Base-by-base conservation (phyloP, 2,888 invertebrate species). In the Thymelicus sylvestris region DNA sequence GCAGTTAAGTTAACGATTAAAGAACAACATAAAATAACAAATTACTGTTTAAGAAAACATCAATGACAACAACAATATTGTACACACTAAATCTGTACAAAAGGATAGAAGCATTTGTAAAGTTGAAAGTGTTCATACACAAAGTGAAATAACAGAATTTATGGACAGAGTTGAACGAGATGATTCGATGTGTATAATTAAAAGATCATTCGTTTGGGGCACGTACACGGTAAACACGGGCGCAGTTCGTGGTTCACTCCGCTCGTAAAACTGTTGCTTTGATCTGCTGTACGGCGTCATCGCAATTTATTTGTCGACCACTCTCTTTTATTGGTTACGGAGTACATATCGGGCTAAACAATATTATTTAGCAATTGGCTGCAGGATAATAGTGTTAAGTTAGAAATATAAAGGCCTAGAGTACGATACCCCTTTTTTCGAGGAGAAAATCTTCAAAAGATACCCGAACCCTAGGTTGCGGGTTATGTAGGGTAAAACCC, bases 181-280 rank as follows among this genome's bases (percentile, higher is more conserved):
- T 24, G 47, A 52, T 63, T 55, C 44, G 19, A 68, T 63, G 47
- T 48, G 57, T 57, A 57, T 73, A 77, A 79, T 78, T 73, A 72
- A 75, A 79, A 73, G 73, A 71, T 67, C 74, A 74, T 72, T 73
- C 73, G 73, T 71, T 74, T 67, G 73, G 74, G 66, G 65, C 70
- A 74, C 73, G 68, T 70, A 74, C 74, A 73, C 59, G 48, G 78
- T 75, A 78, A 78, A 78, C 78, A 78, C 67, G 77, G 77, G 73
- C 75, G 79, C 79, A 80, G 78, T 81, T 79, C 79, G 82, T 72
- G 86, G 83, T 67, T 65, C 67, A 31, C 12, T 59, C 62, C 77
- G 78, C 66, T 84, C 85, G 79, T 85, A 84, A 85, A 86, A 80
- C 73, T 67, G 39, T 64, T 71, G 78, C 83, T 85, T 86, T 86